Evolutionary conservation across 2,113 vertebrate genomes (phyloP).

Genomic region (Mionectes macconnelli): DNA sequence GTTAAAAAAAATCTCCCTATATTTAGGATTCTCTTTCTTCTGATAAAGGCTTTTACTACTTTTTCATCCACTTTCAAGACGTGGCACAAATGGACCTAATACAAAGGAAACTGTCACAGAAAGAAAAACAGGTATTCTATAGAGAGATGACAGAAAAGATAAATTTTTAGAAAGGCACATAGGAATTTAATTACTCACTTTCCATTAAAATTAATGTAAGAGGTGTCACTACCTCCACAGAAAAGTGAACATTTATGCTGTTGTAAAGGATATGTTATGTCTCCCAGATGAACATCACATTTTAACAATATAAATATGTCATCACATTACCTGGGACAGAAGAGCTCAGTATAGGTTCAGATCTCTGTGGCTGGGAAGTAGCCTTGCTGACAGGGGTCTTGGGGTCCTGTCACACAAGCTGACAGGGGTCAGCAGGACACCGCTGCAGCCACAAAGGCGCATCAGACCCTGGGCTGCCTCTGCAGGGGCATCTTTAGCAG

Average conservation of each 20-base stretch:
- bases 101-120: constrained; percentile 23
- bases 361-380: neutral
- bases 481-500: neutral
- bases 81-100: neutral
- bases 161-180: neutral
- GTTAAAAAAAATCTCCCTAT: neutral
- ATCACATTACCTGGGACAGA: neutral
- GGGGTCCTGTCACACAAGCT: neutral
- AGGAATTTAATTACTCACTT: constrained; percentile 19
- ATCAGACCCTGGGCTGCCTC: neutral
- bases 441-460: neutral
- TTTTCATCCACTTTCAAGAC: constrained; percentile 23
- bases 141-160: neutral
- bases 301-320: neutral
- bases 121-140: constrained; percentile 17
- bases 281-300: neutral
- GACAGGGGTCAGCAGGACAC: neutral
- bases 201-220: constrained; percentile 27
- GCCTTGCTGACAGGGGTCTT: neutral
- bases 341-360: neutral
- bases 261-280: neutral
- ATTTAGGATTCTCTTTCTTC: neutral
- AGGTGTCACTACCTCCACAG: neutral
- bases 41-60: neutral
- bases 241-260: neutral